Conservation (phyloP, 1,140 invertebrate species). For the Cheumatopsyche charites region DNA sequence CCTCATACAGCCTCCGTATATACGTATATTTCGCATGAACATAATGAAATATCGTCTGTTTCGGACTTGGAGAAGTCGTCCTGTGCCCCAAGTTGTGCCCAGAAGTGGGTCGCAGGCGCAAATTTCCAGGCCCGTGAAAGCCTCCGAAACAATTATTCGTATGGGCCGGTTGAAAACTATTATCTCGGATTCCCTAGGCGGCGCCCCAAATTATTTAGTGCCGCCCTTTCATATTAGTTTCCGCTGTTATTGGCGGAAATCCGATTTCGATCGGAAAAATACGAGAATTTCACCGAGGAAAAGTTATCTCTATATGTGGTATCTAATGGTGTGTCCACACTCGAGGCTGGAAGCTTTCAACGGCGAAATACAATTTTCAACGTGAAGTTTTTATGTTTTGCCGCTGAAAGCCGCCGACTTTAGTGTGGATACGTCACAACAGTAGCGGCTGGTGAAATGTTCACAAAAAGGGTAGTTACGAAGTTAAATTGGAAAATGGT, state of each 20-base stretch:
- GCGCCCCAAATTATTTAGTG: constrained; percentile 5
- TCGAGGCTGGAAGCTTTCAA: too few species aligned
- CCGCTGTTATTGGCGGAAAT: neutral
- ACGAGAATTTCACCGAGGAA: too few species aligned
- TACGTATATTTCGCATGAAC: neutral
- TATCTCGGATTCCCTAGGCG: constrained; percentile 13
- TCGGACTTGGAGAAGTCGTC: constrained; percentile 16
- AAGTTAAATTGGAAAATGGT: too few species aligned
- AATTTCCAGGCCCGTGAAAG: constrained; percentile 10
- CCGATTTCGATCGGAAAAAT: neutral
- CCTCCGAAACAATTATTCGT: constrained; percentile 23
- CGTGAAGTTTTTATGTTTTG: too few species aligned
- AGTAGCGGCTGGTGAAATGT: too few species aligned
- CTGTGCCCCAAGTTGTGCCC: too few species aligned
- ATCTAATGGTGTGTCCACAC: too few species aligned
- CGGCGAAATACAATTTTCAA: too few species aligned
- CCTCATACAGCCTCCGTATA: neutral
- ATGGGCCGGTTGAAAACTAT: constrained; percentile 14
- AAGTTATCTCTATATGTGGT: too few species aligned
- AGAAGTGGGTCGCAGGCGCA: constrained; percentile 1
- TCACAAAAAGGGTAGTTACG: too few species aligned
- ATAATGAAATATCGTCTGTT: constrained; percentile 28
- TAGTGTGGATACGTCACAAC: too few species aligned
- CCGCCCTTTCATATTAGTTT: constrained; percentile 3
- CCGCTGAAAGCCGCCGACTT: too few species aligned